Base-by-base conservation (phyloP, 2,113 vertebrate species). In the Pseudopodoces humilis region DNA sequence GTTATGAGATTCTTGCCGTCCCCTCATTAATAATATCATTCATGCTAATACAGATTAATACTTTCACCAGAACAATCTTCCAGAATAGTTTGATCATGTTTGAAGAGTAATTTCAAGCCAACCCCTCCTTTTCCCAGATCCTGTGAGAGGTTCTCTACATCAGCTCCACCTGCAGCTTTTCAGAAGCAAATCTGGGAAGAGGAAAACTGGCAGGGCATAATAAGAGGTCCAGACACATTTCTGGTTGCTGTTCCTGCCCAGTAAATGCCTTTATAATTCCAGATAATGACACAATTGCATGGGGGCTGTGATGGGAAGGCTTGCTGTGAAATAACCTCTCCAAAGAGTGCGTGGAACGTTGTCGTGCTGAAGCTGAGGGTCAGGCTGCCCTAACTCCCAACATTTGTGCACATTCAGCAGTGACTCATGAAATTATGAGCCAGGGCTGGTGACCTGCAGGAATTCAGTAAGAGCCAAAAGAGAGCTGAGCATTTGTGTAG, bases 351-450 rank as follows among this genome's bases (percentile, higher is more conserved):
- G 5, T 0, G 22, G 83, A 75, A 41, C 2, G 0, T 6, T 28
- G 52, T 17, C 14, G 15, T 80, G 89, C 81, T 79, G 69, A 18
- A 53, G 87, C 58, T n/a, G 65, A 85, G 90, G 95, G 96, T 96
- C 94, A 95, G 85, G 11, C 81, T 84, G 95, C 71, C 88, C 95
- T 85, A 65, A 83, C 82, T 44, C 60, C 64, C 78, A 46, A 14
- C 25, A 22, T 17, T 83, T 85, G 74, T 94, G 92, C 90, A 62
- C 25, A 68, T 80, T 93, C 94, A 96, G 90, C 95, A 93, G 70
- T 94, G 95, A 96, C 92, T 95, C 94, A 95, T 69, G 90, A 30
- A 96, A 93, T 85, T 22, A 82, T 19, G 70, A 96, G 90, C 70
- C 78, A 76, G 78, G 65, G 65, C 78, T 78, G 70, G 67, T 85